Evolutionary conservation across 2,888 invertebrate species (phyloP), one percentile per base, ranked within the genome.

Genomic region (Hyposoter dolosus): DNA sequence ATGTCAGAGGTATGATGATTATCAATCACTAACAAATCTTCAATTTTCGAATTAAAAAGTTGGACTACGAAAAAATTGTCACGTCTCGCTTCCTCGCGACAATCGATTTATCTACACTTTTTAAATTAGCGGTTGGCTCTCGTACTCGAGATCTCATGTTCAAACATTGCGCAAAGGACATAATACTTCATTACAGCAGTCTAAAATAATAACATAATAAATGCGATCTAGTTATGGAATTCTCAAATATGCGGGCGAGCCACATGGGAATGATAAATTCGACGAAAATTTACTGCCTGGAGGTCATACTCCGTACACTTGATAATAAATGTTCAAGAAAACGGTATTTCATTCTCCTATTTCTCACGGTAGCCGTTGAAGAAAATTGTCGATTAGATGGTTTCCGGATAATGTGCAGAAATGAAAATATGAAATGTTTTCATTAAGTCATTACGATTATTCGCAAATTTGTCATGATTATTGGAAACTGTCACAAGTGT

Each of bases 241-340:
- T 79, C 60, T 68, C 40, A 32, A 79, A 68, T 60, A 74, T 66
- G 23, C 28, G 68, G 47, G 32, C 35, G 56, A 35, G 60, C 74
- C 79, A 40, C 79, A 45, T 68, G 74, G 74, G 68, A 74, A 74
- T 79, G 40, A 19, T 35, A 10, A 19, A 10, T 72, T 56, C 47
- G 15, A 12, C 17, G 78, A 45, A 60, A 83, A 79, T 74, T 79
- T 79, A 83, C 35, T 74, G 45, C n/a, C 50, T 50, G 40, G 28
- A 47, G 60, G 45, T 56, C 28, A 60, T 40, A 75, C 15, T 28
- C 56, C 74, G 53, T 72, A 72, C 35, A 71, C 23, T 32, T n/a
- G 47, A 23, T 43, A 19, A 78, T 74, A 71, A 45, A 78, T 76
- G 10, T 63, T 66, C 10, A 12, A 3, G 15, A n/a, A 60, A 23